Conservation (phyloP, 2,888 invertebrate genomes). For the Eubasilissa splendida region DNA sequence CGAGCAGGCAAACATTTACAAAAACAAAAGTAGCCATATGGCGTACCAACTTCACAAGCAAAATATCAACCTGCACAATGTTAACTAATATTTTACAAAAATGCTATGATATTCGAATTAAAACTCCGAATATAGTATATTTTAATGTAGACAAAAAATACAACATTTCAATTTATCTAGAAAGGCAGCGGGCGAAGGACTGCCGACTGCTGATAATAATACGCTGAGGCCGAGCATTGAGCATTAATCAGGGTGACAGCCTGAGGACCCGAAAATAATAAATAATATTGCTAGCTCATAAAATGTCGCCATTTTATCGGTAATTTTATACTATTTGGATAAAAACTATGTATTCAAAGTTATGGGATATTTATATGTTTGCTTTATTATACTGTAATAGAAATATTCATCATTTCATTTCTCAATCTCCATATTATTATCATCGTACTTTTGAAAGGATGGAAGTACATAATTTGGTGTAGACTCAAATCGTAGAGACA, state of each 20-base stretch:
- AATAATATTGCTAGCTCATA: constrained; percentile 14
- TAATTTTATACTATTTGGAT: background rate
- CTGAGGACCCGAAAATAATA: constrained; percentile 7
- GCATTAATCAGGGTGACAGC: background rate
- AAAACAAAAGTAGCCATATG: constrained; percentile 38
- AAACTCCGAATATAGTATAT: background rate
- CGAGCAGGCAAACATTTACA: constrained; percentile 46
- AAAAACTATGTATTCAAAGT: background rate
- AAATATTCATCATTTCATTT: too few relatives aligned
- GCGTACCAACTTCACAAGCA: constrained; percentile 36
- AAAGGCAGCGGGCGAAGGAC: background rate
- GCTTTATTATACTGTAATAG: too few relatives aligned
- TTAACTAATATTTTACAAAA: background rate
- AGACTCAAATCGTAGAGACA: too few relatives aligned
- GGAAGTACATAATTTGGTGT: too few relatives aligned
- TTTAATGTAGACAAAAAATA: too few relatives aligned
- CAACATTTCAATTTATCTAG: background rate
- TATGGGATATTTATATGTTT: too few relatives aligned
- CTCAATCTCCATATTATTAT: too few relatives aligned
- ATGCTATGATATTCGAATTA: background rate
- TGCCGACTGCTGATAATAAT: too few relatives aligned
- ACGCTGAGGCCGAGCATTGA: background rate
- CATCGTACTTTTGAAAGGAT: too few relatives aligned
- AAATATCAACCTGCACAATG: constrained; percentile 3
- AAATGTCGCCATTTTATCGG: background rate